Conservation (phyloP, 2,113 vertebrate species). For the Phaethornis superciliosus region DNA sequence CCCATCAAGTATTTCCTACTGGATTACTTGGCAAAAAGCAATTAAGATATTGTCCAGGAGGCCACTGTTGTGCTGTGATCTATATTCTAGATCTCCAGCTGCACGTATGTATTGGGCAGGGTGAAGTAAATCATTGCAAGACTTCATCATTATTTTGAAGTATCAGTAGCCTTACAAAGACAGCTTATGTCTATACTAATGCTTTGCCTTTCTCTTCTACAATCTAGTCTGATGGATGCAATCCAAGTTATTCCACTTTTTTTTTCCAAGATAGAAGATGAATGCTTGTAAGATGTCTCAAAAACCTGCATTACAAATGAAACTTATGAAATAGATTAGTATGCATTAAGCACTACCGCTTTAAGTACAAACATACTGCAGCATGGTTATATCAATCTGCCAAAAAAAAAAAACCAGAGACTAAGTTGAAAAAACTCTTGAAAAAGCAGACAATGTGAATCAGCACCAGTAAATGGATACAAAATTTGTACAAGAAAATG, state of each 20-base stretch:
- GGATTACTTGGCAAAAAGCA: background rate
- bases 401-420: background rate
- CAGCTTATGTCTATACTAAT: background rate
- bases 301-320: constrained; percentile 2
- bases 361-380: background rate
- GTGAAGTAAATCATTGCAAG: background rate
- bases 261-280: background rate
- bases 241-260: background rate
- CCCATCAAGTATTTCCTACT: background rate
- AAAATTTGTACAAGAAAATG: background rate
- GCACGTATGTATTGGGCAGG: background rate
- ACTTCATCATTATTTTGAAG: background rate
- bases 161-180: background rate
- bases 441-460: background rate
- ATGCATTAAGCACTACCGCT: background rate
- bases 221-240: background rate
- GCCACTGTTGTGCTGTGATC: background rate
- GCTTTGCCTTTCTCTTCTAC: background rate
- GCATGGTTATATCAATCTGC: background rate
- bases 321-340: constrained; percentile 11
- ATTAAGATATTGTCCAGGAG: background rate
- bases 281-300: background rate
- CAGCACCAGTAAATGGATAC: background rate
- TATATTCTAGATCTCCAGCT: background rate
- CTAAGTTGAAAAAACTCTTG: background rate